Evolutionary conservation across 2,113 vertebrate species (phyloP).

Genomic region (Stercorarius parasiticus): DNA sequence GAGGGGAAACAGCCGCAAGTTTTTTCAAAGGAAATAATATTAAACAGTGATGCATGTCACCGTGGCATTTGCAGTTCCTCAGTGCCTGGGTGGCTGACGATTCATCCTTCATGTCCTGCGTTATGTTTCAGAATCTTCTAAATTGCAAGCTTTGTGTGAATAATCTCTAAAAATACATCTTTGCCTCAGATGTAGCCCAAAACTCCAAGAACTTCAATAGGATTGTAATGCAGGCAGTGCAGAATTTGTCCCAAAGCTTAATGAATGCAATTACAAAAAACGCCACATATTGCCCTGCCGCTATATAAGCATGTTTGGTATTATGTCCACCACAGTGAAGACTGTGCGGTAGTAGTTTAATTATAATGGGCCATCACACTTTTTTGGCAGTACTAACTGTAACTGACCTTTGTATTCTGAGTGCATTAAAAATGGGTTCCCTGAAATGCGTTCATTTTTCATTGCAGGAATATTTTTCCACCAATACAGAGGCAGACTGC

Average conservation of each 20-base stretch:
- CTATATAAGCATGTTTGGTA: neutral
- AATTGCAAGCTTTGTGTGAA: neutral
- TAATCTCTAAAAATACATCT: neutral
- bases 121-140: neutral
- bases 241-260: neutral
- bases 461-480: neutral
- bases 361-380: neutral
- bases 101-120: neutral
- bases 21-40: neutral
- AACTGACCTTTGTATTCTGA: neutral
- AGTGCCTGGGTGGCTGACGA: neutral
- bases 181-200: neutral
- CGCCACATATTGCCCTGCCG: neutral
- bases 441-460: neutral
- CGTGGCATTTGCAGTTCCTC: neutral
- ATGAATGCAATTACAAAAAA: neutral
- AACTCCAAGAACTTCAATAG: neutral
- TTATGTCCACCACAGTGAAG: neutral
- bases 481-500: neutral
- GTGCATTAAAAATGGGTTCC: neutral
- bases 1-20: neutral
- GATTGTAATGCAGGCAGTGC: neutral
- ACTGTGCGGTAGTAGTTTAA: neutral
- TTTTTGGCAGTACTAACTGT: neutral
- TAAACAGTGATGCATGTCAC: neutral